Evolutionary conservation across 2,888 invertebrate genomes (phyloP), one percentile per base, ranked within the genome.

Genomic region (Iselma pallidipennis): DNA sequence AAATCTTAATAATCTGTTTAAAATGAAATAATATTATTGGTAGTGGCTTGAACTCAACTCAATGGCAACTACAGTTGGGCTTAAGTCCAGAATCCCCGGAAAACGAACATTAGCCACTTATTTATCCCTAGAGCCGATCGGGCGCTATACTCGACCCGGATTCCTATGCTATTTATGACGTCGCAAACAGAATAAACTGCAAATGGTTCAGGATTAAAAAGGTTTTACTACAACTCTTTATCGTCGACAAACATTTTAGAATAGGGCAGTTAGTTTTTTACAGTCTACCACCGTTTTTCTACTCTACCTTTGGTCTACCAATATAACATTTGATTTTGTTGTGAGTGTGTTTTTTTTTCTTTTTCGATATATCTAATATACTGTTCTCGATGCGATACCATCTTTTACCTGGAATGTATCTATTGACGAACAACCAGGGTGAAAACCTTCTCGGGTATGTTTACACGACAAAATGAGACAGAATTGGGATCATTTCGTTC

Each of bases 81-180:
- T 45, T 23, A 23, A 45, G 45, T 45, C 45, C 45, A 45, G 45
- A 45, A 45, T 23, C 21, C 45, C 45, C 21, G 61, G 59, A 57
- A 66, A 57, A 67, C 64, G 61, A 64, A 67, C 68, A 70, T 70
- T 70, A 70, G 70, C 68, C 65, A 67, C 70, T 70, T 69, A 69
- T 70, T 70, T 69, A 70, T 70, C 70, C 70, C 61, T 59, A 68
- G 62, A 70, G 67, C 67, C 68, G 70, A 68, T 68, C 66, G 67
- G 55, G 64, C 65, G 62, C 45, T 45, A 65, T 66, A 66, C 66
- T 59, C 63, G 66, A 62, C 65, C 59, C 62, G 69, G 69, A 69
- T 69, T 69, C 64, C 64, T 65, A 55, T 59, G 59, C 59, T 66
- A 65, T 69, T 68, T 68, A 68, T 66, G 62, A 68, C 63, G 66